These are phyloP conservation scores for Malacosoma neustria DNA, from an alignment of 2,888 invertebrate species.

Conservation along the genomic window DNA sequence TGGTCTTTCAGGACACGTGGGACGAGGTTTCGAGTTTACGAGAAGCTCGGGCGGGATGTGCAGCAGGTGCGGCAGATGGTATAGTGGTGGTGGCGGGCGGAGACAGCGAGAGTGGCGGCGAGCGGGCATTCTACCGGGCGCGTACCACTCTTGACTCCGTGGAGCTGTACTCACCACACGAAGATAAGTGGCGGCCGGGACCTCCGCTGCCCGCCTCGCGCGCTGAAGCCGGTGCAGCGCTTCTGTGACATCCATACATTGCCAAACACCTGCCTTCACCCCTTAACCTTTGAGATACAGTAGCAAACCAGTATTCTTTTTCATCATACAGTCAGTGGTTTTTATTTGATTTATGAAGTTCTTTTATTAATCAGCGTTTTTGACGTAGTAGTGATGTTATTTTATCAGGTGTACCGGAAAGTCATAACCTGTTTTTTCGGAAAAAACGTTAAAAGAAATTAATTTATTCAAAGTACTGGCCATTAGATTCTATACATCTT, in stretches of 20 bases:
- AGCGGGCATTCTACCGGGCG: slow-evolving; percentile 84
- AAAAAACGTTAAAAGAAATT: too few species aligned
- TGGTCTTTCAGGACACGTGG: slow-evolving; percentile 80
- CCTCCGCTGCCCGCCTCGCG: slow-evolving; percentile 88
- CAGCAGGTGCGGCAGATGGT: slow-evolving; percentile 89
- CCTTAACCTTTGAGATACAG: too few species aligned
- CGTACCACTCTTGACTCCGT: slow-evolving; percentile 88
- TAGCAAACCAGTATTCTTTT: too few species aligned
- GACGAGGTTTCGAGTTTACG: slow-evolving; percentile 82
- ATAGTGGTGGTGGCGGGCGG: slow-evolving; percentile 90
- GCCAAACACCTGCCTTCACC: too few species aligned
- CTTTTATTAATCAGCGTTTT: too few species aligned
- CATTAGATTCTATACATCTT: too few species aligned
- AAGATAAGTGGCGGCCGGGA: slow-evolving; percentile 85
- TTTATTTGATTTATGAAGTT: too few species aligned
- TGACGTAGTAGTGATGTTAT: too few species aligned
- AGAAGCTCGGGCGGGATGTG: slow-evolving; percentile 86
- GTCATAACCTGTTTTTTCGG: too few species aligned
- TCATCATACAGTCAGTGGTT: too few species aligned
- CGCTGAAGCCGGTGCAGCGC: slow-evolving; percentile 90
- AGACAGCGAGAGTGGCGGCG: slow-evolving; percentile 84
- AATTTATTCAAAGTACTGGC: too few species aligned
- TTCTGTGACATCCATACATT: slow-evolving; percentile 80
- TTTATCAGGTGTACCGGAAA: too few species aligned
- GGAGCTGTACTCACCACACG: slow-evolving; percentile 88